Base-by-base conservation (phyloP, 2,888 invertebrate species). In the Synergus umbraculus region DNA sequence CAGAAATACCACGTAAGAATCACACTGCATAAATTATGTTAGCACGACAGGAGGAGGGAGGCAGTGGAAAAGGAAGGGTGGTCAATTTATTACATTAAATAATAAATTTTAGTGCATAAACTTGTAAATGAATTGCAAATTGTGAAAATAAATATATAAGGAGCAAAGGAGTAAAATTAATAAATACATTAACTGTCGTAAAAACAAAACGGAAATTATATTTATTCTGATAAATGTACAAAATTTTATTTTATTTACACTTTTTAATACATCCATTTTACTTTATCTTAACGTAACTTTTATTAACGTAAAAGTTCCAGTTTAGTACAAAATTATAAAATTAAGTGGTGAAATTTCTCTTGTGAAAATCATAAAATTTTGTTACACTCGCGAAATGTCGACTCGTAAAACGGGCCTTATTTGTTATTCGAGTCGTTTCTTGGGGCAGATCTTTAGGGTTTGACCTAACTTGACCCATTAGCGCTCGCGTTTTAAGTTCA, bases 401-500 rank as follows among this genome's bases (percentile, higher is more conserved):
- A 12, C 22, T 60, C 13, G 60, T 44, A 46, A 49, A 77, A 64
- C 54, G 37, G 65, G 44, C 44, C 77, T 77, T 65, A 44, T 65
- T 64, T 64, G 37, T 64, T 44, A 44, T 22, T 64, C 54, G 22
- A 54, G 13, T 69, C 46, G 49, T 69, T 64, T 60, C 13, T 60
- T 13, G 12, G 18, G 12, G 18, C 4, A 1, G 22, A 12, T 22
- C 60, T 22, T 22, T 60, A 3, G 22, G 13, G 12, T 18, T 3
- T 60, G 22, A 60, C 12, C 22, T 60, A 10, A 60, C 79, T 76
- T 79, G 76, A 60, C 76, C 79, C 63, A 79, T 77, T 73, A 67
- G 49, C 46, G 79, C 58, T 12, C 41, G 81, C 41, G 81, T 43
- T 69, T 80, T 80, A 79, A 82, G 76, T 76, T 46, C 79, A 63